Conservation (phyloP, 2,113 vertebrate species). For the Oceanites oceanicus region DNA sequence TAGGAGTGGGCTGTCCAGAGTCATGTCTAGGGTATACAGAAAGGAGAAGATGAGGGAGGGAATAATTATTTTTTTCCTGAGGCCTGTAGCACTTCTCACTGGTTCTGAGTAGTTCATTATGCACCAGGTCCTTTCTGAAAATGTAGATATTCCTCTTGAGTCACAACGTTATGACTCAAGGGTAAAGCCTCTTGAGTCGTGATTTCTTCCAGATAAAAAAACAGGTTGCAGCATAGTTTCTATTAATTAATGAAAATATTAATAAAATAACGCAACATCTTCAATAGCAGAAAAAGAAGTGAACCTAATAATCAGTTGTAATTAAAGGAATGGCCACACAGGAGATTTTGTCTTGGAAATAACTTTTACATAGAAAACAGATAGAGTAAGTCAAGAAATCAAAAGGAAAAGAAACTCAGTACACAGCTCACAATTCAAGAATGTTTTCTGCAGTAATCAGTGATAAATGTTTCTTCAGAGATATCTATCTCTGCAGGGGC, state of each 20-base stretch:
- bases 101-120: not conserved
- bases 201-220: not conserved
- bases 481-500: not conserved
- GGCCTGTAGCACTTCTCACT: not conserved
- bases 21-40: not conserved
- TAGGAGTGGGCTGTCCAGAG: not conserved
- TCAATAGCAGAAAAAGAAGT: not conserved
- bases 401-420: not conserved
- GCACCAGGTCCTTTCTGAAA: not conserved
- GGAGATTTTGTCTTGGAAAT: not conserved
- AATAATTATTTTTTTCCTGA: not conserved
- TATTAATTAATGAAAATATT: not conserved
- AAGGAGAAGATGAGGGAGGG: not conserved
- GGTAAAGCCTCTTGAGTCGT: not conserved
- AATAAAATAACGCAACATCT: not conserved
- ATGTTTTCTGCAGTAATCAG: not conserved
- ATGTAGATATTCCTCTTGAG: not conserved
- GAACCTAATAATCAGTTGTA: not conserved
- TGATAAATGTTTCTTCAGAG: not conserved
- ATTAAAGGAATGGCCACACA: not conserved
- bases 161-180: too few species aligned
- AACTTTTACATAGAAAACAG: not conserved
- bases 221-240: accelerated
- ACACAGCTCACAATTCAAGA: not conserved
- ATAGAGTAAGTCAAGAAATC: not conserved